phyloP scores from a whole-genome alignment of 2,113 vertebrate species.

The Calonectris borealis region DNA sequence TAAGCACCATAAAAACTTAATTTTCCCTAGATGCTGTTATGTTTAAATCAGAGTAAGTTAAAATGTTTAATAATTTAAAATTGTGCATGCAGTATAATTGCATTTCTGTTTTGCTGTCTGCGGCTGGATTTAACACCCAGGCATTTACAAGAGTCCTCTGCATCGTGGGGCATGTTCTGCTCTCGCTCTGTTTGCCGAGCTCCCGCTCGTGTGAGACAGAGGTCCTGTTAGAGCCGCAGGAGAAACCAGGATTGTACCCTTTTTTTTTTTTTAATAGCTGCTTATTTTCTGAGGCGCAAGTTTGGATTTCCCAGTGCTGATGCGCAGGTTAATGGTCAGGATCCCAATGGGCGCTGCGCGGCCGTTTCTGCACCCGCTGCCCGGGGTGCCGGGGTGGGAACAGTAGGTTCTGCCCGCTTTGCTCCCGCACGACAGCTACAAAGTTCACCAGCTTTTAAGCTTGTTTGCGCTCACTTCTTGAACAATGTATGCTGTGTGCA shows the following conservation, averaged over 20 bases:
- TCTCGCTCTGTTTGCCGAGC: rapidly evolving
- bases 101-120: neutral
- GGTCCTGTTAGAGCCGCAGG: neutral
- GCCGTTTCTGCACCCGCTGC: rapidly evolving
- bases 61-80: neutral
- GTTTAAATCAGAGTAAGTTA: neutral
- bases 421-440: neutral
- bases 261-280: neutral
- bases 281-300: neutral
- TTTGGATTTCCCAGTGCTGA: neutral
- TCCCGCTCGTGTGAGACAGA: rapidly evolving
- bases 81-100: neutral
- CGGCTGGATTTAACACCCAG: neutral
- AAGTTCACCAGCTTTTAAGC: neutral
- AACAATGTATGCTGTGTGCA: neutral
- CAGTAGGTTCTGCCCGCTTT: neutral
- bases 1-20: neutral
- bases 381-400: neutral
- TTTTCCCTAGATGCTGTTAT: neutral
- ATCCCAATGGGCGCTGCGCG: rapidly evolving
- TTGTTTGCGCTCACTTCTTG: neutral
- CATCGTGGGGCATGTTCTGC: neutral
- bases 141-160: neutral
- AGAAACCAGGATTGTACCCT: neutral
- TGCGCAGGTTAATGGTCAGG: neutral